These are phyloP conservation scores for Epizoanthus rinbou DNA, from an alignment of 92 coral and sea anemone species.

Conservation along the genomic window DNA sequence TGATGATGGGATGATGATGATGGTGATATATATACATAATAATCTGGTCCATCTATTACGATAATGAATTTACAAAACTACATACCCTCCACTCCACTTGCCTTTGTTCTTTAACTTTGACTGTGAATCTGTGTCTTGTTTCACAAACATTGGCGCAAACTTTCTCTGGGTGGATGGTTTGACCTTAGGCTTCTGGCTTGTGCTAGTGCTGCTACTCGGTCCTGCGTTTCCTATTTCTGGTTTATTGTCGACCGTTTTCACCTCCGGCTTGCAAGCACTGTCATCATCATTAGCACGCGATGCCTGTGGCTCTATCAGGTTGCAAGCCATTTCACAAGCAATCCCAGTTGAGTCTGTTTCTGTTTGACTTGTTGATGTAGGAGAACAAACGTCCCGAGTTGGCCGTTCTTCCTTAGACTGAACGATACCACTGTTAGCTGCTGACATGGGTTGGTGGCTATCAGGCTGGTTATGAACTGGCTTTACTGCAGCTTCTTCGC, in stretches of 20 bases:
- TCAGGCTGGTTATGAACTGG: neutral
- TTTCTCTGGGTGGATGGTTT: neutral
- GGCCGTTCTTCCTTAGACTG: neutral
- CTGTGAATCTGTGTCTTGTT: too few relatives aligned
- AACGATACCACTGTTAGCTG: neutral
- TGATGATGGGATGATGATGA: too few relatives aligned
- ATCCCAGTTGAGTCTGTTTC: neutral
- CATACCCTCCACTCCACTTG: neutral
- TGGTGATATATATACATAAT: too few relatives aligned
- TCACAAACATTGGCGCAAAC: slow-evolving; percentile 8
- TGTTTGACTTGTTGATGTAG: neutral
- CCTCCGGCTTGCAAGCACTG: neutral
- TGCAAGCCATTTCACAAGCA: neutral
- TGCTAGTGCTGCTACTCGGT: too few relatives aligned
- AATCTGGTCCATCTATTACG: too few relatives aligned
- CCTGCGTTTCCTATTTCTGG: neutral
- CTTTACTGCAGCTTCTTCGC: neutral
- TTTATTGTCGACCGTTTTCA: neutral
- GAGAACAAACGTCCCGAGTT: neutral
- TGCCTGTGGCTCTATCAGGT: neutral
- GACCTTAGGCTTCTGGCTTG: neutral
- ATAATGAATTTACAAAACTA: too few relatives aligned
- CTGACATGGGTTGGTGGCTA: neutral
- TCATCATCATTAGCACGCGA: neutral
- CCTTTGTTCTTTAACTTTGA: neutral